A percentile compares a stretch with the other conserved stretches of the same genome.
phyloP scores from a whole-genome alignment of 1,140 invertebrate species.

The Riptortus pedestris region DNA sequence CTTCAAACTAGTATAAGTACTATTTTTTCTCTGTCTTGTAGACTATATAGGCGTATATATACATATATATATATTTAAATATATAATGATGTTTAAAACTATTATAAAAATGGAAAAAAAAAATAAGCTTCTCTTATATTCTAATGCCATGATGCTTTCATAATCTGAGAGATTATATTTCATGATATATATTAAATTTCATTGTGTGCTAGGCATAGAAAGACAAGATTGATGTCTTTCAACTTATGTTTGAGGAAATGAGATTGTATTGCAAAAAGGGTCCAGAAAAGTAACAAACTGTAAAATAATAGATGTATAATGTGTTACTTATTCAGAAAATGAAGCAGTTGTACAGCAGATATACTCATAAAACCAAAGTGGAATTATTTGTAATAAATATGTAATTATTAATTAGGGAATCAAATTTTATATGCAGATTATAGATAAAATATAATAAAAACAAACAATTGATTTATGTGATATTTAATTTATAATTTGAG shows the following conservation, averaged over 20 bases:
- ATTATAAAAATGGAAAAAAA: too few species aligned
- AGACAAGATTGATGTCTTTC: background rate
- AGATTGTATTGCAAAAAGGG: conserved; percentile 19
- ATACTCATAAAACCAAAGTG: background rate
- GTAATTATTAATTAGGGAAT: conserved; percentile 18
- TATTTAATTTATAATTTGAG: background rate
- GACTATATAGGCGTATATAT: background rate
- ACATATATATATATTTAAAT: too few species aligned
- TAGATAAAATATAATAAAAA: background rate
- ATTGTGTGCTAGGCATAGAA: background rate
- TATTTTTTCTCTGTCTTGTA: background rate
- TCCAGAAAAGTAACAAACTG: conserved; percentile 21
- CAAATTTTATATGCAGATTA: conserved; percentile 23
- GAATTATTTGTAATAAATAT: background rate
- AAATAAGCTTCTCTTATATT: background rate
- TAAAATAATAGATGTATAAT: conserved; percentile 1
- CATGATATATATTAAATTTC: conserved; percentile 17
- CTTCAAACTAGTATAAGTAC: background rate
- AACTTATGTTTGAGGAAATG: background rate
- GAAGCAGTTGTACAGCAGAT: conserved; percentile 16
- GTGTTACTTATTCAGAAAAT: conserved; percentile 3
- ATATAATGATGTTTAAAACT: too few species aligned
- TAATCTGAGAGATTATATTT: conserved; percentile 2
- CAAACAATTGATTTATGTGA: conserved; percentile 14
- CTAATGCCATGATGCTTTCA: conserved; percentile 7